Percentiles rank a stretch among this genome's conserved stretches.
Conservation (phyloP, 2,888 invertebrate genomes). For the Nephrotoma appendiculata region DNA sequence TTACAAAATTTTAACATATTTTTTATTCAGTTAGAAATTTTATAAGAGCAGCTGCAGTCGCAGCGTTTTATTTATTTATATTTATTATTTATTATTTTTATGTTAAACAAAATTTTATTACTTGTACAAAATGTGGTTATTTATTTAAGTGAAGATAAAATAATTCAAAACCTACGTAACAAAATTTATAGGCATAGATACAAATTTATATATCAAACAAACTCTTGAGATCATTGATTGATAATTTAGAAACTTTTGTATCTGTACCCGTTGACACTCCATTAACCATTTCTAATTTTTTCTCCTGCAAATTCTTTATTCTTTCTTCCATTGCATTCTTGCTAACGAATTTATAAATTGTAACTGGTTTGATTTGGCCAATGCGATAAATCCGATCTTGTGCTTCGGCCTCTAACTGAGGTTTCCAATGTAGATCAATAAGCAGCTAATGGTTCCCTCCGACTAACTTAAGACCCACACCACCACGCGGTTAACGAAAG, state of each 20-base stretch:
- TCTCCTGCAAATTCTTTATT: slow-evolving; percentile 64
- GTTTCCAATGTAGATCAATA: slow-evolving; percentile 94
- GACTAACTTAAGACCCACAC: slow-evolving; percentile 83
- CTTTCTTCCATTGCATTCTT: slow-evolving; percentile 66
- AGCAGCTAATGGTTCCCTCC: slow-evolving; percentile 87
- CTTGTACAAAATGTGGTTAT: too few species aligned
- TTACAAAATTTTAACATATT: too few species aligned
- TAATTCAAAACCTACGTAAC: too few species aligned
- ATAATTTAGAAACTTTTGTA: slow-evolving; percentile 49
- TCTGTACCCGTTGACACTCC: slow-evolving; percentile 58
- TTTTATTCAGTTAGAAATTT: too few species aligned
- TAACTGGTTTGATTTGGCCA: slow-evolving; percentile 69
- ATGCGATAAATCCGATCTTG: slow-evolving; percentile 87
- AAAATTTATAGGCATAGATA: neutral
- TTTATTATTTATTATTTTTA: too few species aligned
- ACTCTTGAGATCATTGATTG: slow-evolving; percentile 63
- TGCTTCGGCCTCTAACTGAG: slow-evolving; percentile 87
- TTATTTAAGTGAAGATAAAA: too few species aligned
- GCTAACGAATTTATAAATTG: slow-evolving; percentile 58
- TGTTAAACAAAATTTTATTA: too few species aligned
- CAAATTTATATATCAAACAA: slow-evolving; percentile 42
- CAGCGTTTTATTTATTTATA: too few species aligned
- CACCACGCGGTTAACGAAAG: slow-evolving; percentile 86
- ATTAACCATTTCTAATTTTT: slow-evolving; percentile 64
- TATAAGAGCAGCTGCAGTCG: too few species aligned